Evolutionary conservation across 2,113 vertebrate genomes (phyloP).

Genomic region (Cryptotis parvus): DNA sequence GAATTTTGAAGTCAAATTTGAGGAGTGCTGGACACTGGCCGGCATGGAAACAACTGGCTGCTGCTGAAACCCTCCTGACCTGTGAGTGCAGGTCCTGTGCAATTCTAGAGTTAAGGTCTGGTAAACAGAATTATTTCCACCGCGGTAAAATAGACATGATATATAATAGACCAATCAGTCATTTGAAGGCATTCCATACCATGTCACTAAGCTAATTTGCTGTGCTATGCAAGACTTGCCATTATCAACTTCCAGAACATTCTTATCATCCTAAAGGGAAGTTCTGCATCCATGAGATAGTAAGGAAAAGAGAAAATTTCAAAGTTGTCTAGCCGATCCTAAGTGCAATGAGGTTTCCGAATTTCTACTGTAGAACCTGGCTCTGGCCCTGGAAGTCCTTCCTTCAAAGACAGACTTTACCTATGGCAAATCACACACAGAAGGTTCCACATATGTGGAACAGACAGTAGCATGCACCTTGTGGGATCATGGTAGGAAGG

Average conservation of each 20-base stretch:
- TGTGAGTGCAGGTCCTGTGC: too few relatives aligned
- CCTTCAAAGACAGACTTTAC: not conserved
- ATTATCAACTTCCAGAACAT: not conserved
- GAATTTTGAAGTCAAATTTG: not conserved
- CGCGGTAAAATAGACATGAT: not conserved
- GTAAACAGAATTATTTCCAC: not conserved
- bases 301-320: not conserved
- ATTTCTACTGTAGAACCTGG: not conserved
- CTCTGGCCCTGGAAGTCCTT: not conserved
- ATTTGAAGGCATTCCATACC: not conserved
- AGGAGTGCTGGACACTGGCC: not conserved
- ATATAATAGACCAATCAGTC: not conserved
- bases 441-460: not conserved
- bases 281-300: not conserved
- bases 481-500: not conserved
- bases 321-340: not conserved
- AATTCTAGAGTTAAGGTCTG: not conserved
- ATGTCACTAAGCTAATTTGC: not conserved
- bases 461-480: too few relatives aligned
- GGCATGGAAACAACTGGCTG: not conserved
- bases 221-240: not conserved
- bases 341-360: not conserved
- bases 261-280: not conserved
- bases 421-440: not conserved
- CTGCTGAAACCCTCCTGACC: not conserved